These are phyloP conservation scores for Anolis apletophallus DNA, from an alignment of 2,797 vertebrate genomes.

Conservation along the genomic window DNA sequence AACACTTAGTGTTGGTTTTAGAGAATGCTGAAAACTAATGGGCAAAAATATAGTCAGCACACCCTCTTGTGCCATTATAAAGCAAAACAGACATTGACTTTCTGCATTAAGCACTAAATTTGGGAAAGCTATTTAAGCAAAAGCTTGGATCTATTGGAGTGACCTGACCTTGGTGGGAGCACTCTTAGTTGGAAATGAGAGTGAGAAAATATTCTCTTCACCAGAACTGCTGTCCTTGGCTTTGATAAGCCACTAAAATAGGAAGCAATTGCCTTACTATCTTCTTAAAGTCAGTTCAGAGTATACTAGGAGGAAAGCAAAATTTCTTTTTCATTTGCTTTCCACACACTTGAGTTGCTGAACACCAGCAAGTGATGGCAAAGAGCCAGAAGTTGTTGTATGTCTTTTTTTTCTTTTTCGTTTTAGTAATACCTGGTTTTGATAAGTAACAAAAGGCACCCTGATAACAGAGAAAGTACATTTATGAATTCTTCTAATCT, in stretches of 20 bases:
- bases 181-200: conserved; percentile 9
- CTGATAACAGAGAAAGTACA: conserved; percentile 58
- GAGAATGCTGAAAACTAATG: conserved; percentile 5
- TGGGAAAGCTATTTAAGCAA: background rate
- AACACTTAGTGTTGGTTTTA: background rate
- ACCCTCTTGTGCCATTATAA: background rate
- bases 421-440: conserved; percentile 11
- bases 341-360: conserved; percentile 15
- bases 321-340: conserved; percentile 21
- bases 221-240: background rate
- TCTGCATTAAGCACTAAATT: background rate
- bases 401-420: background rate
- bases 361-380: conserved; percentile 36
- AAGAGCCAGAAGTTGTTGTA: background rate
- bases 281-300: conserved; percentile 19
- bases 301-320: conserved; percentile 8
- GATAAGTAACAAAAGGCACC: conserved; percentile 68
- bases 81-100: background rate
- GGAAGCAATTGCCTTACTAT: background rate
- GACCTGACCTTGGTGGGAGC: conserved; percentile 26
- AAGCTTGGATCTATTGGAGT: background rate
- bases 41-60: background rate
- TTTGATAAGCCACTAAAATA: conserved; percentile 27
- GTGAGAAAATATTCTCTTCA: background rate
- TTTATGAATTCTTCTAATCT: conserved; percentile 76